Percentiles rank a stretch among this genome's conserved stretches.
Evolutionary conservation across 2,888 invertebrate species (phyloP).

Genomic region (Lobophora halterata): DNA sequence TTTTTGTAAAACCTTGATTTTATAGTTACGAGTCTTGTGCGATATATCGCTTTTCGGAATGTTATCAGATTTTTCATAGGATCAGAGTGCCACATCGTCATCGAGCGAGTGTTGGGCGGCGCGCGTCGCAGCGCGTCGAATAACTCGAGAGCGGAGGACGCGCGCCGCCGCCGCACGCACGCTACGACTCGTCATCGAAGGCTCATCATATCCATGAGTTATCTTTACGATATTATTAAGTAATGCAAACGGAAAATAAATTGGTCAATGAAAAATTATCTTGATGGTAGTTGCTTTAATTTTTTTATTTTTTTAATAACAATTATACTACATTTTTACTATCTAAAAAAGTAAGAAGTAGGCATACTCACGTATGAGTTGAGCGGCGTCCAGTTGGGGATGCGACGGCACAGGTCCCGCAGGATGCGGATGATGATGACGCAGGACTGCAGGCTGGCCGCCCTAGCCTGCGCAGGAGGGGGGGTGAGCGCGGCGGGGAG

Average conservation of each 20-base stretch:
- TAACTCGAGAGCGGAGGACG: constrained; percentile 39
- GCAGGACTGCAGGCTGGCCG: constrained; percentile 96
- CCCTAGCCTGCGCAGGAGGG: constrained; percentile 94
- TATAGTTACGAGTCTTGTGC: too few relatives aligned
- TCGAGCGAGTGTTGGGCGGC: constrained; percentile 10
- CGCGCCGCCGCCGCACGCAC: constrained; percentile 12
- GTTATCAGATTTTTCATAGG: too few relatives aligned
- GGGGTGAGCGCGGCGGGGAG: constrained; percentile 15
- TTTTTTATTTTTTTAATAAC: too few relatives aligned
- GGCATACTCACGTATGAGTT: constrained; percentile 91
- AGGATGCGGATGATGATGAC: constrained; percentile 97
- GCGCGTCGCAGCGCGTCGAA: constrained; percentile 33
- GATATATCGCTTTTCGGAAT: too few relatives aligned
- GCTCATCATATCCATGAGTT: constrained; percentile 58
- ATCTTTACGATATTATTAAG: too few relatives aligned
- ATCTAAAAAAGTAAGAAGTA: too few relatives aligned
- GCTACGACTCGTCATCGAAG: constrained; percentile 61
- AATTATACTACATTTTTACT: too few relatives aligned
- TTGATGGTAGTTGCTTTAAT: too few relatives aligned
- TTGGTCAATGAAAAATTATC: too few relatives aligned
- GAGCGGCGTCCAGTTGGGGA: constrained; percentile 96
- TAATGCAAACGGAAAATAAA: too few relatives aligned
- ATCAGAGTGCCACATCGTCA: constrained; percentile 55
- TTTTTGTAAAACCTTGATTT: too few relatives aligned
- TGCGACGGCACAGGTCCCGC: constrained; percentile 96